Base-by-base conservation (phyloP, 2,888 invertebrate species). In the Amblyjoppa proteus region DNA sequence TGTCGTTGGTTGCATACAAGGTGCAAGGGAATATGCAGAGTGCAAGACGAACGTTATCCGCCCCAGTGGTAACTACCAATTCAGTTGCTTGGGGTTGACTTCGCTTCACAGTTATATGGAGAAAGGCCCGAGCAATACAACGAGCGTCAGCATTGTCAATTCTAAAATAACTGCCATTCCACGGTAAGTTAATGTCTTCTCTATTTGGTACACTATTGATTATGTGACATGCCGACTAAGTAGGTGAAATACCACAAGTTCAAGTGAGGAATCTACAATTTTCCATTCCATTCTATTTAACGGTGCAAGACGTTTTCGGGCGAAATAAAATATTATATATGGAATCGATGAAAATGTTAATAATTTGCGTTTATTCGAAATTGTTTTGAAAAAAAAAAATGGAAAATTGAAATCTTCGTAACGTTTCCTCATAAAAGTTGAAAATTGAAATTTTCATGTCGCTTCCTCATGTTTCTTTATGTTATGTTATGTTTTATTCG, bases 121-220 rank as follows among this genome's bases (percentile, higher is more conserved):
- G 0, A 28, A 45, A 28, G 83, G 87, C 4, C 53, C 20, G 7
- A 51, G 5, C 2, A 89, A 90, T 68, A 83, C 85, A 4, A 89
- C 85, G 3, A 28, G 3, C 3, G 89, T 91, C 28, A 51, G 53
- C 31, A 87, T 91, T 70, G 70, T 81, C 5, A 74, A 90, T 49
- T 90, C 91, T 1, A 74, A 84, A 0, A 79, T 91, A 74, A 3
- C 73, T 6, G 20, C 61, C 20, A 51, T 91, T 68, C 38, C 77
- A 2, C 84, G 89, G 91, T 91, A 88, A 89, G 86, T 13, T 34
- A 16, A 34, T 75, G 13, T n/a, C 25, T 74, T 38, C 25, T 31
- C 3, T 5, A 16, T 53, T 45, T n/a, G 34, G 20, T 20, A 16
- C 45, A n/a, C 3, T 1, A 7, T 38, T 53, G 16, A 49, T 7